Conservation (phyloP, 1,140 invertebrate genomes). For the Drosophila pseudoananassae region DNA sequence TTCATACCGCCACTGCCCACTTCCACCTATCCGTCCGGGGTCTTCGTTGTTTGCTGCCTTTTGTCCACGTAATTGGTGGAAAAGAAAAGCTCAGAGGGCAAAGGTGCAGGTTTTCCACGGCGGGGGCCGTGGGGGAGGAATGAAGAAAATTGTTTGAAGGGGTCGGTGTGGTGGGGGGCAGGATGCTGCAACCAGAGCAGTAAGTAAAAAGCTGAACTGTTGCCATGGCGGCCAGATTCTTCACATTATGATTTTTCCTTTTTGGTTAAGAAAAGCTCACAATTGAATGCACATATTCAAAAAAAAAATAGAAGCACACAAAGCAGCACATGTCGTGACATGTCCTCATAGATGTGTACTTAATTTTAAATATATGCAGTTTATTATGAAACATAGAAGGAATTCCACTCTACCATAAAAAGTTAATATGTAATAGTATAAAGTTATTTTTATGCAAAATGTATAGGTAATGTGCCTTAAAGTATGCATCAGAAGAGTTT, state of each 20-base stretch:
- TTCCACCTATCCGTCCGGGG: background rate
- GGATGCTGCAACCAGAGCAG: background rate
- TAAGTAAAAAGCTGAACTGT: conserved; percentile 20
- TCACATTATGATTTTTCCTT: conserved; percentile 10
- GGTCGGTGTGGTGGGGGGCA: background rate
- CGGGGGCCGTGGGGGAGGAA: background rate
- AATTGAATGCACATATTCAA: background rate
- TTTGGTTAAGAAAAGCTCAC: conserved; percentile 3
- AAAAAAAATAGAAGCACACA: background rate
- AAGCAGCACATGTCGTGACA: background rate
- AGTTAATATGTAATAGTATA: too few relatives aligned
- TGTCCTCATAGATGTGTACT: background rate
- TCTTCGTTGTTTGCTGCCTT: conserved; percentile 36
- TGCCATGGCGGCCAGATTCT: conserved; percentile 19
- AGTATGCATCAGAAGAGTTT: too few relatives aligned
- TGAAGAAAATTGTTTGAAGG: background rate
- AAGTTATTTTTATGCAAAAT: too few relatives aligned
- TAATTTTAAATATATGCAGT: too few relatives aligned
- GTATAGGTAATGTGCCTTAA: too few relatives aligned
- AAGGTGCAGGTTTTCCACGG: conserved; percentile 1
- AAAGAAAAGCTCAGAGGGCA: conserved; percentile 43
- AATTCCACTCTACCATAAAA: too few relatives aligned
- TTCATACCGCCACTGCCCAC: background rate
- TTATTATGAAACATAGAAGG: too few relatives aligned
- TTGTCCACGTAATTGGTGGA: conserved; percentile 68